phyloP scores from a whole-genome alignment of 2,888 invertebrate species.

The Caprella mutica region DNA sequence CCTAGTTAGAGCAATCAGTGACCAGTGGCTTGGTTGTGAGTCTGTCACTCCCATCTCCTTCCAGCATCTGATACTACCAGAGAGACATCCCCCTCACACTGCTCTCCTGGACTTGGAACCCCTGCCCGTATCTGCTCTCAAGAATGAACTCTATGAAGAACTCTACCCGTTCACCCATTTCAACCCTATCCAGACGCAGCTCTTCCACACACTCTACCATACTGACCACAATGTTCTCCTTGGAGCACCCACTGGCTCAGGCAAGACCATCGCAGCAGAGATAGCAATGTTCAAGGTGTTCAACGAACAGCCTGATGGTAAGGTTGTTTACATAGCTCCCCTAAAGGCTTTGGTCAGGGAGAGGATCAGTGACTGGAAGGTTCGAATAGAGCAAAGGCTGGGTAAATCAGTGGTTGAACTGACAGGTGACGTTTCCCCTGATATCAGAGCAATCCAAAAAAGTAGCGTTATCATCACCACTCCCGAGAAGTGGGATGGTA shows the following conservation, averaged over 20 bases:
- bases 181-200: slow-evolving; percentile 97
- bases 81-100: slow-evolving; percentile 82
- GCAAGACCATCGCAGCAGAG: slow-evolving; percentile 97
- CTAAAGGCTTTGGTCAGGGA: slow-evolving; percentile 95
- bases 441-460: slow-evolving; percentile 62
- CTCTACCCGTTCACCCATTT: slow-evolving; percentile 88
- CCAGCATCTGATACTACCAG: slow-evolving; percentile 78
- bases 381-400: slow-evolving; percentile 58
- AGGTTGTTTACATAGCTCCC: slow-evolving; percentile 95
- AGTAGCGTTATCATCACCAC: slow-evolving; percentile 95
- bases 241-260: slow-evolving; percentile 92
- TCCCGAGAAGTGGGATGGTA: slow-evolving; percentile 99
- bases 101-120: slow-evolving; percentile 84
- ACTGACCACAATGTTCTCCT: slow-evolving; percentile 85
- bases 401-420: slow-evolving; percentile 69
- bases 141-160: slow-evolving; percentile 61
- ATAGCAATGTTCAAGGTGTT: slow-evolving; percentile 91
- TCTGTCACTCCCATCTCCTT: slow-evolving; percentile 49
- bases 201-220: slow-evolving; percentile 91
- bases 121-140: slow-evolving; percentile 68
- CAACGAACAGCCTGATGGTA: slow-evolving; percentile 61
- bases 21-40: slow-evolving; percentile 62
- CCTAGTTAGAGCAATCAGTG: slow-evolving; percentile 72
- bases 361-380: slow-evolving; percentile 87
- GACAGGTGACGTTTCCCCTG: slow-evolving; percentile 85